Evolutionary conservation across 2,113 vertebrate genomes (phyloP), one percentile per base, ranked within the genome.

Genomic region (Bolborhynchus lineola): DNA sequence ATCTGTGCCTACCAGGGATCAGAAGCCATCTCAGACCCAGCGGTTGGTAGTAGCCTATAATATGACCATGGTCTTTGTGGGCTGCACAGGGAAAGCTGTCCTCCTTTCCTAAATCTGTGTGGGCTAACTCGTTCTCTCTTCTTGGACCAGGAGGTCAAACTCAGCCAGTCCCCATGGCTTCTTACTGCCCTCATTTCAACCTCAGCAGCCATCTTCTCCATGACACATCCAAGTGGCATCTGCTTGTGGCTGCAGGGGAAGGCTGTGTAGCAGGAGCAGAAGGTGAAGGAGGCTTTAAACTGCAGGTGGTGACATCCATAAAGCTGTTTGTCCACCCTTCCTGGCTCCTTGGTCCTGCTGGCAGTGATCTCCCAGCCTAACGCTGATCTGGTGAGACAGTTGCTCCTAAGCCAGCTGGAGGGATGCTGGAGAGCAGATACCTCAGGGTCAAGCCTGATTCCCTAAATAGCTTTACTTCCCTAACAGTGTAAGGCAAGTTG

Each of bases 311-410:
- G 68, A 82, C 53, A 53, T 39, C 83, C 82, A 65, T 64, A 26
- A 59, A 93, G 89, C 68, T 92, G 93, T 80, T 83, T 55, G 29
- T 10, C 68, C 71, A 60, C 17, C 42, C 53, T 80, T 64, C 35
- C 91, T 62, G 63, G 42, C 71, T 86, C 47, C 76, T 44, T 42
- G 39, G 44, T 77, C 37, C 80, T 93, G 41, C 64, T 0, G 0
- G 53, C 47, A 28, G 62, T 65, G 49, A 86, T 74, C 49, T 77
- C 71, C 80, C 68, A 91, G 24, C 11, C 76, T 46, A 70, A 81
- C 9, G 26, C 80, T 88, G 86, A 96, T 91, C 37, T 65, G 95
- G 33, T 57, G 44, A 96, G 91, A 88, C 82, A 92, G 71, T 13
- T 74, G 76, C 6, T 7, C 20, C 86, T 33, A 35, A 86, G 76